A percentile compares a stretch with the other conserved stretches of the same genome.
Evolutionary conservation across 2,888 invertebrate genomes (phyloP).

Genomic region (Psylliodes chrysocephalus): DNA sequence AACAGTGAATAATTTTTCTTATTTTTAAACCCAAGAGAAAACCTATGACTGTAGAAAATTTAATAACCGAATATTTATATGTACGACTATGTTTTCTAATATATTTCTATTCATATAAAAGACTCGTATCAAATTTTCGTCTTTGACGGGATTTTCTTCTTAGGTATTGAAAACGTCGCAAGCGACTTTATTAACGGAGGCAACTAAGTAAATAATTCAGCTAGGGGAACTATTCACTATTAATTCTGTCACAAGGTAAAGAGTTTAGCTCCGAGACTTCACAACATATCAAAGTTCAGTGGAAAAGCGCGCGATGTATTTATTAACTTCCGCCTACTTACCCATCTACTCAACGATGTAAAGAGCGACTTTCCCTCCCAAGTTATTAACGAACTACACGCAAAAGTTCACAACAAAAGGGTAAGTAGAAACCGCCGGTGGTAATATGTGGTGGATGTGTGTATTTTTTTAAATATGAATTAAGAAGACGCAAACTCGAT

Average conservation of each 20-base stretch:
- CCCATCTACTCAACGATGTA: constrained; percentile 24
- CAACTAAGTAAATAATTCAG: constrained; percentile 29
- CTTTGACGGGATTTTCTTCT: constrained; percentile 11
- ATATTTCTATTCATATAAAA: not conserved
- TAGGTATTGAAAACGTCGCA: constrained; percentile 12
- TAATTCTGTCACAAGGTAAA: constrained; percentile 29
- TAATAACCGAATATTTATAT: too few species aligned
- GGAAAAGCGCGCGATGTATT: constrained; percentile 34
- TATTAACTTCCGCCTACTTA: constrained; percentile 37
- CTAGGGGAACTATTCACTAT: constrained; percentile 30
- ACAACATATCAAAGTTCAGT: constrained; percentile 39
- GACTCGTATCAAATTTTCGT: constrained; percentile 1
- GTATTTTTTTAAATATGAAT: not conserved
- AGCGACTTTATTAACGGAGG: constrained; percentile 11
- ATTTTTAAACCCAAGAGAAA: too few species aligned
- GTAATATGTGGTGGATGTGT: not conserved
- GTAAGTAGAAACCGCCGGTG: constrained; percentile 10
- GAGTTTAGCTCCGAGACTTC: constrained; percentile 34
- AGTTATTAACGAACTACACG: constrained; percentile 24
- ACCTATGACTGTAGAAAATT: too few species aligned
- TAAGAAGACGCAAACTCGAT: too few species aligned
- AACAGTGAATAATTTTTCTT: too few species aligned
- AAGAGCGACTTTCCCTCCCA: constrained; percentile 22
- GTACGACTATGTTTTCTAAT: not conserved
- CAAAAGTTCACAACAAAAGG: constrained; percentile 23